Evolutionary conservation across 2,113 vertebrate species (phyloP).

Genomic region (Apus apus): DNA sequence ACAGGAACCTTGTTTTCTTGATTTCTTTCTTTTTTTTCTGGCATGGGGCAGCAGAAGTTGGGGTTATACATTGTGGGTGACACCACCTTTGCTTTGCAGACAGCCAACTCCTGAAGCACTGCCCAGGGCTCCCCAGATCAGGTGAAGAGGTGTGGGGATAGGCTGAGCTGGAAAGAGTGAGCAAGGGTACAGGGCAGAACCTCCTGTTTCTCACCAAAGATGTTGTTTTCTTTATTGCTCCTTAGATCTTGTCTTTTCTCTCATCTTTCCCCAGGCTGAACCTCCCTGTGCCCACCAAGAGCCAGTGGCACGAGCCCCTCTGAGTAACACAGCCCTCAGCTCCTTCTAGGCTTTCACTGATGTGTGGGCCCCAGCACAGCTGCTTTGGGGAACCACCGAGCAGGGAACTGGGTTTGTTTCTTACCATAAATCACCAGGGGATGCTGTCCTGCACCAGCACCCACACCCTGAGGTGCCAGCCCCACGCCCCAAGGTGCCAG

Average conservation of each 20-base stretch:
- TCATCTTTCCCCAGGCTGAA: not conserved
- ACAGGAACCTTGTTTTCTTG: not conserved
- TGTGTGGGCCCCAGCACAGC: fast-evolving
- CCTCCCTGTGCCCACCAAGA: not conserved
- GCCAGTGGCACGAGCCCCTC: fast-evolving
- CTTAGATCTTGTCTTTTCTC: too few species aligned
- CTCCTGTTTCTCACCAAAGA: fast-evolving
- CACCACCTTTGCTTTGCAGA: not conserved
- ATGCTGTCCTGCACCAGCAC: fast-evolving
- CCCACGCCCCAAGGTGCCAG: not conserved
- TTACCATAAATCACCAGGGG: not conserved
- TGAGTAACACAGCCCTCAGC: fast-evolving
- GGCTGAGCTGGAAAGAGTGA: not conserved
- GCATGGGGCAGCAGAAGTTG: fast-evolving
- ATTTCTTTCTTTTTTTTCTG: not conserved
- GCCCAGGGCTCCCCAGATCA: not conserved
- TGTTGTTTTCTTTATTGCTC: not conserved
- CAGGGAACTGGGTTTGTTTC: not conserved
- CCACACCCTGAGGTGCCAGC: not conserved
- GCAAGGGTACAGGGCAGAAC: fast-evolving
- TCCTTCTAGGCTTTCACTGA: not conserved
- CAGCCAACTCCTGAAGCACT: fast-evolving
- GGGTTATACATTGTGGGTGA: too few species aligned
- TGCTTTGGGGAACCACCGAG: not conserved
- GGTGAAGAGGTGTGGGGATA: too few species aligned